Percentiles rank a stretch among this genome's conserved stretches.
Conservation (phyloP, 2,113 vertebrate genomes). For the Columbina picui region DNA sequence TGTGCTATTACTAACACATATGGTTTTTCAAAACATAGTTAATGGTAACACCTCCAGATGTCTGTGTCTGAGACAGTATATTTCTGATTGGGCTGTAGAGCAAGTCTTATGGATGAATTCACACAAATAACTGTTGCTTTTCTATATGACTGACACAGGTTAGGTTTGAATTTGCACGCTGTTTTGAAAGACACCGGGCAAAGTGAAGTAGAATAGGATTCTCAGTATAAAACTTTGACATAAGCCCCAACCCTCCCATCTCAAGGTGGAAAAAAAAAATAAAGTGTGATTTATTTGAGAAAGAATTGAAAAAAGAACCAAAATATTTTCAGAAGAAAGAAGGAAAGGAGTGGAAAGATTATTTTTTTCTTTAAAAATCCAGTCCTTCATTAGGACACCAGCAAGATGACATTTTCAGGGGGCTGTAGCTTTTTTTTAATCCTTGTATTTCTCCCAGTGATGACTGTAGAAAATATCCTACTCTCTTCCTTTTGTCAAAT, state of each 20-base stretch:
- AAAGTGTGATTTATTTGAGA: neutral
- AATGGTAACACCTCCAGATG: neutral
- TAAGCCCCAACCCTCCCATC: neutral
- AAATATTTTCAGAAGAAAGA: neutral
- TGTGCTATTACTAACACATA: neutral
- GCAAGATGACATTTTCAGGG: neutral
- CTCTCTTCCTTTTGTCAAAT: neutral
- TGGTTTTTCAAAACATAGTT: constrained; percentile 4
- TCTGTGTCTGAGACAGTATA: neutral
- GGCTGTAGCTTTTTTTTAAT: neutral
- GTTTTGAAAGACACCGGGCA: neutral
- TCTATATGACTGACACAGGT: neutral
- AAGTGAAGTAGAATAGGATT: neutral
- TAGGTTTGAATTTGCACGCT: neutral
- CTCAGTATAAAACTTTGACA: neutral
- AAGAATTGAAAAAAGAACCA: neutral
- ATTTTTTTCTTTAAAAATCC: neutral
- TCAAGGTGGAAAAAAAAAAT: neutral
- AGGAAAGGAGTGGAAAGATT: neutral
- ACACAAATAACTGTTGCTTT: neutral
- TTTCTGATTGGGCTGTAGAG: neutral
- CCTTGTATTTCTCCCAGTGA: neutral
- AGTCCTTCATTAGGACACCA: neutral
- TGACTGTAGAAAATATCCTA: neutral
- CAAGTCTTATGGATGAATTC: neutral